A percentile compares a stretch with the other conserved stretches of the same genome.
phyloP scores from a whole-genome alignment of 2,113 vertebrate species.

The Cyanocitta stelleri region DNA sequence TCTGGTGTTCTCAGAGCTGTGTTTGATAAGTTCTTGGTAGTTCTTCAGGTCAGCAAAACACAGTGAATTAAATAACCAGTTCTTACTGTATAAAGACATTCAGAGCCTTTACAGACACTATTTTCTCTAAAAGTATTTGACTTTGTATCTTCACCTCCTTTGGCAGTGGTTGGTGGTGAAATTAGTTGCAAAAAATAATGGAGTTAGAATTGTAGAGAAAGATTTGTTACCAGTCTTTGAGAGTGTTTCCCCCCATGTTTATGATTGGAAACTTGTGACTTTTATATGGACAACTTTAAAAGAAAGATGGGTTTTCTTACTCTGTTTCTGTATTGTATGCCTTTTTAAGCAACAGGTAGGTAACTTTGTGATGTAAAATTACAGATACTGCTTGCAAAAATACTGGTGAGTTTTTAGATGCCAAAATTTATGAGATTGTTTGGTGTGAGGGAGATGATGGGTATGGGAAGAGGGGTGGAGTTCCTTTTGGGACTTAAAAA shows the following conservation, averaged over 20 bases:
- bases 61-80: background rate
- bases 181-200: background rate
- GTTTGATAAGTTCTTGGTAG: background rate
- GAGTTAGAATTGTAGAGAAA: background rate
- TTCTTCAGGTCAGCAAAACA: background rate
- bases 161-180: background rate
- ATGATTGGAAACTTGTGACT: background rate
- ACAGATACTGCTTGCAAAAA: background rate
- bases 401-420: background rate
- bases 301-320: background rate
- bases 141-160: background rate
- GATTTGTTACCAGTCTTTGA: background rate
- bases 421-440: background rate
- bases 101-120: background rate
- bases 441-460: background rate
- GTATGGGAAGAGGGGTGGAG: background rate
- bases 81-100: background rate
- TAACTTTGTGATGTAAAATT: background rate
- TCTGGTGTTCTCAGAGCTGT: background rate
- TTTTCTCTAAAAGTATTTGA: background rate
- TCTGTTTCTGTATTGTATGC: accelerated
- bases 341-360: background rate
- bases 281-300: background rate
- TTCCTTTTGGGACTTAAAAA: background rate
- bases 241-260: background rate